These are phyloP conservation scores for Zaprionus lachaisei DNA, from an alignment of 1,140 invertebrate genomes.

Conservation along the genomic window DNA sequence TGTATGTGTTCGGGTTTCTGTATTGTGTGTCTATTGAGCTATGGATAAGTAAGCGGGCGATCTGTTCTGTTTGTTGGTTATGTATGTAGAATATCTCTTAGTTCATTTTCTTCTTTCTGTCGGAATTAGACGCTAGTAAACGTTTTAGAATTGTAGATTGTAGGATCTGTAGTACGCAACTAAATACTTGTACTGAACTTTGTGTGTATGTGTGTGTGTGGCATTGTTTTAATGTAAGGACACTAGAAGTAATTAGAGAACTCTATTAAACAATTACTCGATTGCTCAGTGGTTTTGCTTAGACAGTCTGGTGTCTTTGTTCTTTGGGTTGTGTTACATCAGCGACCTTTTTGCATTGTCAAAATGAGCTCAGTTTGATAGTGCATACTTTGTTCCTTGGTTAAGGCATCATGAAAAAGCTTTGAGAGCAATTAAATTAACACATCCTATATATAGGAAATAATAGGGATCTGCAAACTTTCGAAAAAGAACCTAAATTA, in stretches of 20 bases:
- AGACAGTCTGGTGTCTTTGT: background rate
- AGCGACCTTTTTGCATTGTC: background rate
- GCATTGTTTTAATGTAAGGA: background rate
- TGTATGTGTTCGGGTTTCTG: background rate
- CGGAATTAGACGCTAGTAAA: background rate
- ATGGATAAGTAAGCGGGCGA: conserved; percentile 21
- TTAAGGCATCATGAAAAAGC: background rate
- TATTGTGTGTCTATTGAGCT: background rate
- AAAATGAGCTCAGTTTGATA: background rate
- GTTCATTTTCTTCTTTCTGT: background rate
- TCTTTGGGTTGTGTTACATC: background rate
- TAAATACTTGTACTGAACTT: conserved; percentile 1
- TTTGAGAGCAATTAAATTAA: background rate
- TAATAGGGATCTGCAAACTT: too few species aligned
- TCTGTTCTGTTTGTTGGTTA: conserved; percentile 20
- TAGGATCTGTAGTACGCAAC: background rate
- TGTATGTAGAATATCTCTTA: conserved; percentile 15
- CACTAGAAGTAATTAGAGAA: background rate
- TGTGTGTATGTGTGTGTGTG: background rate
- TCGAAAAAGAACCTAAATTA: too few species aligned
- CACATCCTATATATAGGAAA: background rate
- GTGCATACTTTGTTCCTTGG: background rate
- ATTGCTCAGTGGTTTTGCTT: conserved; percentile 1
- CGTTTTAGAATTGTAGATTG: background rate
- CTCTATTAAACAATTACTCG: background rate